Base-by-base conservation (phyloP, 2,797 vertebrate genomes). In the Poecile montanus region DNA sequence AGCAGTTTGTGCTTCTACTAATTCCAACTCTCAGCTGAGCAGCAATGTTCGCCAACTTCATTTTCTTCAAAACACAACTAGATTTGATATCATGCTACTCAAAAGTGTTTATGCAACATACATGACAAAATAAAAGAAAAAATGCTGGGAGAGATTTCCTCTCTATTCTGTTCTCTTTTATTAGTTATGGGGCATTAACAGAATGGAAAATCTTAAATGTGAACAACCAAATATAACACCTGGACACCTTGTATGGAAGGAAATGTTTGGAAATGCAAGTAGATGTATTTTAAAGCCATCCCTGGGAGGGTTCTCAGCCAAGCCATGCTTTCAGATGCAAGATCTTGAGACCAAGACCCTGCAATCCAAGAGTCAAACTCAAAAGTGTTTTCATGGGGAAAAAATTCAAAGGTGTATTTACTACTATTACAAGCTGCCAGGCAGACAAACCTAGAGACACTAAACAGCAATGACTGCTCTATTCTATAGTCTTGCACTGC, bases 61-160 rank as follows among this genome's bases (percentile, higher is more conserved):
- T 65, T 73, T 58, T 84, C 80, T 79, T 66, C 47, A 91, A 92
- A 95, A 51, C 9, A 54, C n/a, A 95, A 50, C 42, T 71, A 81
- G 58, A 89, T 63, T 29, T 92, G 44, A 50, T 93, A 76, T 27
- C 42, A 56, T 34, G 57, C 21, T 25, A 73, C n/a, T 44, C 29
- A 32, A 42, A 44, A 5, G 40, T 11, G 19, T 30, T 61, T 32
- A 42, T 62, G 13, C 60, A 62, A 62, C 29, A 62, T 32, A 44
- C 14, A 16, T 16, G 40, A 32, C 40, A 62, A 62, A 44, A 62
- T 30, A 62, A 22, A 19, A 62, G 38, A 62, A 62, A 42, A 62
- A 42, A 42, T 42, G 40, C 27, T 62, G 60, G 38, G 38, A 62
- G 20, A 62, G 19, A 44, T 44, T 42, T 32, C 61, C 40, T 32